Base-by-base conservation (phyloP, 2,113 vertebrate species). In the Semicossyphus pulcher region DNA sequence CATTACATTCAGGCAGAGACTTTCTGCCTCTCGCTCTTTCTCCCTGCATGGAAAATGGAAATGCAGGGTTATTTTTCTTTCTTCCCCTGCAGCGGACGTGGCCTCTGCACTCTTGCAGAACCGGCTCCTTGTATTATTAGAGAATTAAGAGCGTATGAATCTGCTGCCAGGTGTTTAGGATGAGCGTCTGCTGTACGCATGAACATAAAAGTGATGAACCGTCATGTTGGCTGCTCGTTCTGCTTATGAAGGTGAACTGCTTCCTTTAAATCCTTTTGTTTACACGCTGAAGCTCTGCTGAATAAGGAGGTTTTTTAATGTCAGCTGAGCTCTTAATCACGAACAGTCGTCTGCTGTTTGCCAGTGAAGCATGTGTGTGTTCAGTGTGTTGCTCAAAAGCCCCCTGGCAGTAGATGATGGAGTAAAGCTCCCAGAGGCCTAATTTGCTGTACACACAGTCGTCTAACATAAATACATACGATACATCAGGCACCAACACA, bases 221-320 rank as follows among this genome's bases (percentile, higher is more conserved):
- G 18, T 52, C 20, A 1, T 32, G 8, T 45, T 61, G 29, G 16
- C 39, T 47, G 56, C 53, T 41, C 26, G 66, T 54, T 69, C 18
- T 11, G 14, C 21, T 51, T 6, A 48, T 51, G 59, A 28, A 37
- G 7, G 25, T 42, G 4, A 12, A n/a, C 53, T 14, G 18, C 15
- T 45, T 28, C 15, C 47, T 65, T 63, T 48, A 57, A 75, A 71
- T 34, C 62, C 63, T 64, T n/a, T 59, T 31, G 42, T 68, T 69
- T 64, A 69, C 21, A 51, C 57, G 11, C 51, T 12, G 32, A 56
- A 14, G 20, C 59, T 57, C 48, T 51, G 54, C 36, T 45, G 63
- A 60, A 45, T 16, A 28, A 9, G 25, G 28, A 21, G 45, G 47
- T 7, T 31, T 11, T 7, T 60, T n/a, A 26, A 57, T 36, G 36